Conservation (phyloP, 2,113 vertebrate genomes). For the Xiphophorus maculatus region DNA sequence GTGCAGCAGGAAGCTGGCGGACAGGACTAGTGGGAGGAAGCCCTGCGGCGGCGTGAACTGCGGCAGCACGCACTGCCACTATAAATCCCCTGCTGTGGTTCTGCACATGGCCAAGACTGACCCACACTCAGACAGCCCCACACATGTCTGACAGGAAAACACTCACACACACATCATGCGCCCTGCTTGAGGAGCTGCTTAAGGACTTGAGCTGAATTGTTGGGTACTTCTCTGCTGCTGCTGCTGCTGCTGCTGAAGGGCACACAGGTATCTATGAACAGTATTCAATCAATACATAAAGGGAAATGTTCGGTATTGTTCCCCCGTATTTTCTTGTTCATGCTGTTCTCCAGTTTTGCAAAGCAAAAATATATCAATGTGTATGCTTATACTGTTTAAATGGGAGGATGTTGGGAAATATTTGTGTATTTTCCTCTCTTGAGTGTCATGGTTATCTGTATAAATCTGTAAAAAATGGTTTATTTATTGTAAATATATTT, state of each 20-base stretch:
- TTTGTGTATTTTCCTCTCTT: constrained; percentile 39
- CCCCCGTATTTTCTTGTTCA: constrained; percentile 51
- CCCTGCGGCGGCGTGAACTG: constrained; percentile 87
- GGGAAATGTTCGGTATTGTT: constrained; percentile 72
- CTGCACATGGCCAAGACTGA: constrained; percentile 95
- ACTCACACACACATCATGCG: neutral
- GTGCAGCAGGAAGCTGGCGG: constrained; percentile 89
- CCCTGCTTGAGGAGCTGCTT: constrained; percentile 71
- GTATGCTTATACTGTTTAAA: constrained; percentile 12
- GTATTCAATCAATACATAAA: constrained; percentile 66
- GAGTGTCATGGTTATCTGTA: constrained; percentile 62
- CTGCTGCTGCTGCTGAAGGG: constrained; percentile 65
- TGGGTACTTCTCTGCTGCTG: constrained; percentile 61
- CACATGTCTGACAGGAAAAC: constrained; percentile 81
- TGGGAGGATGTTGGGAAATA: constrained; percentile 52
- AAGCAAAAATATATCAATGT: neutral
- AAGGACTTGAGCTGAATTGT: constrained; percentile 48
- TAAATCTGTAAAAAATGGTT: constrained; percentile 72
- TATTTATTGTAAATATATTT: constrained; percentile 88
- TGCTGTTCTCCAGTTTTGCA: constrained; percentile 41
- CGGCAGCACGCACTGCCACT: constrained; percentile 89
- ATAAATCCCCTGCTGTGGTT: constrained; percentile 90
- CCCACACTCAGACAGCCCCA: constrained; percentile 90
- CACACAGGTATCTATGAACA: constrained; percentile 59
- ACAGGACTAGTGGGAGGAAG: constrained; percentile 88